phyloP scores from a whole-genome alignment of 2,797 vertebrate species.

The Mycteria americana region DNA sequence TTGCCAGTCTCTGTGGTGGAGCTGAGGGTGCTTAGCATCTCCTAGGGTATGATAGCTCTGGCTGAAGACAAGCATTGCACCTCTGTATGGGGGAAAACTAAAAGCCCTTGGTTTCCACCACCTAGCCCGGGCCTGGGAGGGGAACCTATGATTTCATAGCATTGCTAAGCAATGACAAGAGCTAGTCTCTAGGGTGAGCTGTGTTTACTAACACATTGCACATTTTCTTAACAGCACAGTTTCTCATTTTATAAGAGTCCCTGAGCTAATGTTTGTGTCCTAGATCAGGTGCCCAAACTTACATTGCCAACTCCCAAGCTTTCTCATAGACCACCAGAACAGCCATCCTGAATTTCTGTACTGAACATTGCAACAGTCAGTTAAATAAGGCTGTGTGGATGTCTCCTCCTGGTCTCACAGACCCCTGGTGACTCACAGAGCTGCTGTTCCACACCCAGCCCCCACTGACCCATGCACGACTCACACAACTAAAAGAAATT shows the following conservation, averaged over 20 bases:
- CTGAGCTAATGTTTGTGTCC: background rate
- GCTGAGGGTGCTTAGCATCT: background rate
- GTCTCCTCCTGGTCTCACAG: background rate
- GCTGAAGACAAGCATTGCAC: background rate
- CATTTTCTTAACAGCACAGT: slow-evolving; percentile 23
- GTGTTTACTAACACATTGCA: slow-evolving; percentile 10
- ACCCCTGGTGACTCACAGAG: background rate
- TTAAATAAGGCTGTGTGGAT: background rate
- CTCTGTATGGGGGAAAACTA: background rate
- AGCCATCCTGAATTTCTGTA: background rate
- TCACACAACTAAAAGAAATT: background rate
- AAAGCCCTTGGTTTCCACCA: background rate
- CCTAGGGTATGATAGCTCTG: background rate
- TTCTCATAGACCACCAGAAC: background rate
- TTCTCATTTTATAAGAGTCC: slow-evolving; percentile 21
- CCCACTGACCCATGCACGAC: background rate
- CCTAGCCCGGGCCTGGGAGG: background rate
- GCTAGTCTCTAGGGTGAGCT: background rate
- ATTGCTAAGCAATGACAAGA: slow-evolving; percentile 33
- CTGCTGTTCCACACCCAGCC: slow-evolving; percentile 24
- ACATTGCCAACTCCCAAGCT: background rate
- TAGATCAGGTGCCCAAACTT: slow-evolving; percentile 12
- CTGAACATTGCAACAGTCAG: background rate
- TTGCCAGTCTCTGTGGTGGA: background rate
- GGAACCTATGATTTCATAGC: slow-evolving; percentile 30